Base-by-base conservation (phyloP, 1,140 invertebrate species). In the Drosophila pachea region DNA sequence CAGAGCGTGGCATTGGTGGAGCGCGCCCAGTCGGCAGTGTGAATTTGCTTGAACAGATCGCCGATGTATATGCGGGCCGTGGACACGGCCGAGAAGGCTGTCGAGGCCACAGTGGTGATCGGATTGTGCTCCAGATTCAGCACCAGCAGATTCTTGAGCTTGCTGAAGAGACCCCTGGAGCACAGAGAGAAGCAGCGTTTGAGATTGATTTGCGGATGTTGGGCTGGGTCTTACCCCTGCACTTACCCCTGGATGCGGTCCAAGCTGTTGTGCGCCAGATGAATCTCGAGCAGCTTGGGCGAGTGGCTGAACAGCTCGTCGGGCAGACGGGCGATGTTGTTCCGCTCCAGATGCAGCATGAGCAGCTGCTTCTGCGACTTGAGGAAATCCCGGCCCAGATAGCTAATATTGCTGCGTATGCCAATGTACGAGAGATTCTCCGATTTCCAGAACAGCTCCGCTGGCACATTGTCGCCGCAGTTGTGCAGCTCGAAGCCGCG, bases 71-170 rank as follows among this genome's bases (percentile, higher is more conserved):
- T 86, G 9, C 79, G 82, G 4, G 79, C 76, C 3, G 67, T 75
- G 12, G 82, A 48, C 14, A 86, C 52, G 0, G 55, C 33, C 0
- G 42, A 43, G 9, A 86, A 86, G 36, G 82, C 81, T 36, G 71
- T 77, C 4, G 64, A 66, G 4, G 77, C 68, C n/a, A 86, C 74
- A n/a, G 77, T 86, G 3, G 71, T 86, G n/a, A 86, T 82, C 6
- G 82, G 81, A 70, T 86, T 86, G 35, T 81, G 64, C 59, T 86
- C 81, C 53, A 86, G 49, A 55, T 86, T 86, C 9, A 86, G 53
- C 5, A 86, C 68, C 33, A 77, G 67, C n/a, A 86, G 68, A 42
- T 86, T 74, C 11, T 42, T 64, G 0, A 86, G 29, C 29, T 74
- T 86, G 35, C 77, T 77, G 11, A 86, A 86, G 0, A 86, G 82